These are phyloP conservation scores for Eueides isabella DNA, from an alignment of 1,140 invertebrate species.

Conservation along the genomic window DNA sequence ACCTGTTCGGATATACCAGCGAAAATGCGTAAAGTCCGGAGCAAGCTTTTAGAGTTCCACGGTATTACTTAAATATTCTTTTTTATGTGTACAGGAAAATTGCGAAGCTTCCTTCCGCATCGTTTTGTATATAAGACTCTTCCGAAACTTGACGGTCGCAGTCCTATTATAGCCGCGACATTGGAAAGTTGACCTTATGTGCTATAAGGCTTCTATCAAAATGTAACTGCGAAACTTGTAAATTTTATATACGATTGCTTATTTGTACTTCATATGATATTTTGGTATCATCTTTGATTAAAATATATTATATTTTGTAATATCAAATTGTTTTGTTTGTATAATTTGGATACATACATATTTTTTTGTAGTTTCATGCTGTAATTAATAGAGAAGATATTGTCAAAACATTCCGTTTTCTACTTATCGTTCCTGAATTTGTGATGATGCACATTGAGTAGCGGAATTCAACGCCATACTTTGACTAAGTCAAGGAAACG, in stretches of 20 bases:
- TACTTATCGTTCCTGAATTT: too few relatives aligned
- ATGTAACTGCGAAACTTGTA: not conserved
- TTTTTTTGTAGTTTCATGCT: too few relatives aligned
- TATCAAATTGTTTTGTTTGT: not conserved
- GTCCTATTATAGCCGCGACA: slow-evolving; percentile 14
- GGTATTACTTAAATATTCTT: not conserved
- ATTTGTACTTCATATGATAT: not conserved
- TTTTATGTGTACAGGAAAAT: slow-evolving; percentile 1
- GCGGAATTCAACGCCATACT: too few relatives aligned
- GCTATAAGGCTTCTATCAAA: not conserved
- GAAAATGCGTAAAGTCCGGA: not conserved
- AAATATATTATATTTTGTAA: not conserved
- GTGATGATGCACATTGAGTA: too few relatives aligned
- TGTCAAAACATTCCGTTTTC: too few relatives aligned
- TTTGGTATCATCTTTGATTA: not conserved
- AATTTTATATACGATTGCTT: not conserved
- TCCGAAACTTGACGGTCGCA: slow-evolving; percentile 14
- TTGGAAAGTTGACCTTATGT: slow-evolving; percentile 20
- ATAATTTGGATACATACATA: too few relatives aligned
- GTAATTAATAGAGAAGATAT: too few relatives aligned
- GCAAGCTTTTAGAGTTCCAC: not conserved
- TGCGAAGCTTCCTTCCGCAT: slow-evolving; percentile 20
- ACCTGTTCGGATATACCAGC: not conserved
- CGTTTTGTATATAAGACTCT: not conserved
- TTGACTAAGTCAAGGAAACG: too few relatives aligned